Base-by-base conservation (phyloP, 2,888 invertebrate species). In the Pterobdella sp. region DNA sequence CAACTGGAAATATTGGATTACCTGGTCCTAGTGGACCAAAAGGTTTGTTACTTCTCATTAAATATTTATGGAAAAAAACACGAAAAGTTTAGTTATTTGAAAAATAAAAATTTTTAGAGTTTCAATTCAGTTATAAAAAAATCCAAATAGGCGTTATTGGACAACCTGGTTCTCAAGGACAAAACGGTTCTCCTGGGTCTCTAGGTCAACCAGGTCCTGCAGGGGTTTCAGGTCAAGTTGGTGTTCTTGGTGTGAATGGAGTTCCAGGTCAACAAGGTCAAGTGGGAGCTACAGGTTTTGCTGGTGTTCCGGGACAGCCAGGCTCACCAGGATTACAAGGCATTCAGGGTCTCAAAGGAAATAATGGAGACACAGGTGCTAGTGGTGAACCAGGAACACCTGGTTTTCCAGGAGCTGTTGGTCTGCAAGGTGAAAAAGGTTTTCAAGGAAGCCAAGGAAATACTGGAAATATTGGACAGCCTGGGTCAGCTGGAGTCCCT, bases 241-340 rank as follows among this genome's bases (percentile, higher is more conserved):
- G 76, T 71, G 68, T 65, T 36, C 31, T 70, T 63, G 77, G 77
- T 14, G 35, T 69, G 26, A n/a, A 34, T 73, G 77, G 77, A 34
- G 68, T 31, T 26, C 29, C 74, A 37, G 77, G 77, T 18, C n/a
- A 34, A 22, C 49, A 60, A 32, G 77, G 77, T 32, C 73, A 71
- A 67, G 31, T 68, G 35, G 76, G 77, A 68, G 64, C 68, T 22
- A 36, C 73, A 66, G 77, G 77, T 4, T 0, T 34, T 22, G n/a
- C 18, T 31, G 76, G 75, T 3, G 18, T 56, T 56, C n/a, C 7
- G 4, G 60, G 71, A 32, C 72, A 26, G 32, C 52, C 65, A 35
- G 75, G 75, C 7, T 14, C 35, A n/a, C 35, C 4, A 65, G 75
- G 75, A 26, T 31, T 42, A 29, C 49, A 63, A 80, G 80, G 68